A percentile compares a stretch with the other conserved stretches of the same genome.
These are phyloP conservation scores for Tympanoctomys barrerae DNA, from an alignment of 2,797 vertebrate species.

Conservation along the genomic window DNA sequence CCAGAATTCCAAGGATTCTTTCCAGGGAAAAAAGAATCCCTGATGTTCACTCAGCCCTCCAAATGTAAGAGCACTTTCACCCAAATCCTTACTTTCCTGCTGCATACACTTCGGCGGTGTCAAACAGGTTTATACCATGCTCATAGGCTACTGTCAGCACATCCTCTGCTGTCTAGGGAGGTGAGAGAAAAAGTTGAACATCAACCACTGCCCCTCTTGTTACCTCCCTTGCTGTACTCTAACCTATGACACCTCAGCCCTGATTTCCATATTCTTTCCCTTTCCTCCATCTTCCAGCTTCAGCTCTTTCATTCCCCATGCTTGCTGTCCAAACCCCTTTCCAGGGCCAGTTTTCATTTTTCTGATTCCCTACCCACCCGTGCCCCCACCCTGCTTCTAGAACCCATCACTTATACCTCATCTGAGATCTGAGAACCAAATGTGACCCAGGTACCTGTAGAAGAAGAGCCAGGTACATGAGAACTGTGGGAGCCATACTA, in stretches of 20 bases:
- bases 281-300: conserved; percentile 17
- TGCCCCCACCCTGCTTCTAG: background rate
- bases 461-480: conserved; percentile 42
- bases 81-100: conserved; percentile 86
- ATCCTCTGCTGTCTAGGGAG: conserved; percentile 85
- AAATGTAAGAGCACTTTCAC: conserved; percentile 43
- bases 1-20: conserved; percentile 39
- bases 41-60: conserved; percentile 21
- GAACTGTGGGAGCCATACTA: background rate
- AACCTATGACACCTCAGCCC: background rate
- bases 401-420: conserved; percentile 89
- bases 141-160: conserved; percentile 88
- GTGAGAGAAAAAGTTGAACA: conserved; percentile 42
- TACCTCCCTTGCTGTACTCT: background rate
- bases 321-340: background rate
- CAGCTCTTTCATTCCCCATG: background rate
- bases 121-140: conserved; percentile 88
- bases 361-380: conserved; percentile 12
- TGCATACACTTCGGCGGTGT: conserved; percentile 86
- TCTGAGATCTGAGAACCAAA: conserved; percentile 97
- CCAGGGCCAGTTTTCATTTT: background rate
- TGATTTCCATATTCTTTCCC: background rate
- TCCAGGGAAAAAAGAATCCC: conserved; percentile 42
- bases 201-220: background rate
- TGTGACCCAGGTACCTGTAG: conserved; percentile 95